Evolutionary conservation across 2,113 vertebrate species (phyloP), one percentile per base, ranked within the genome.

Genomic region (Fulmarus glacialis): DNA sequence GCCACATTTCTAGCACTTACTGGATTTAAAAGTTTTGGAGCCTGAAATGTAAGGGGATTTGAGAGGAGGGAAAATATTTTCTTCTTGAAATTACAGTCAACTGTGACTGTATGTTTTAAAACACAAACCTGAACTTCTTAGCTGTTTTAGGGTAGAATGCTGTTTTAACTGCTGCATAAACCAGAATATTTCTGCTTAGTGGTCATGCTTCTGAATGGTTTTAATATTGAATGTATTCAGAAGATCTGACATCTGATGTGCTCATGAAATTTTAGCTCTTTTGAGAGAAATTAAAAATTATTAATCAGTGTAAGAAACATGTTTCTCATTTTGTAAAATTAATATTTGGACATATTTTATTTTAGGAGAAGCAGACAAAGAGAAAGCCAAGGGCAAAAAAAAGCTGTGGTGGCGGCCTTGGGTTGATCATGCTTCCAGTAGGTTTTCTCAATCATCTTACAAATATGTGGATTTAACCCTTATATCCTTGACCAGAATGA

Each of bases 361-460:
- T 98, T 99, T 99, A 99, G 99, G 99, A 98, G 98, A 99, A 99
- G 99, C 99, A 99, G 99, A 99, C 97, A 99, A 99, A 99, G 98
- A 99, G 98, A 99, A 99, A 99, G 98, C 99, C 99, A 99, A 99
- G 98, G 98, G 99, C 99, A 99, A 99, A 99, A 99, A 99, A 99
- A 99, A 99, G 99, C 99, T 99, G 99, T 99, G 99, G 99, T 99
- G 99, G 99, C 99, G 99, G 98, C 99, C 99, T 98, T 99, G 99
- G 99, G 99, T 99, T 98, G 99, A 99, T 99, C 99, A 99, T 99
- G 99, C 99, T 99, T 99, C 99, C 99, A 99, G 99, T 99, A 99
- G 99, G 99, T 99, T 99, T 98, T 98, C 98, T 98, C 96, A 96
- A 98, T 98, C 98, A 98, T 99, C 98, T 99, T 99, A 98, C 95